These are phyloP conservation scores for Agrochola lota DNA, from an alignment of 2,888 invertebrate species.

Conservation along the genomic window DNA sequence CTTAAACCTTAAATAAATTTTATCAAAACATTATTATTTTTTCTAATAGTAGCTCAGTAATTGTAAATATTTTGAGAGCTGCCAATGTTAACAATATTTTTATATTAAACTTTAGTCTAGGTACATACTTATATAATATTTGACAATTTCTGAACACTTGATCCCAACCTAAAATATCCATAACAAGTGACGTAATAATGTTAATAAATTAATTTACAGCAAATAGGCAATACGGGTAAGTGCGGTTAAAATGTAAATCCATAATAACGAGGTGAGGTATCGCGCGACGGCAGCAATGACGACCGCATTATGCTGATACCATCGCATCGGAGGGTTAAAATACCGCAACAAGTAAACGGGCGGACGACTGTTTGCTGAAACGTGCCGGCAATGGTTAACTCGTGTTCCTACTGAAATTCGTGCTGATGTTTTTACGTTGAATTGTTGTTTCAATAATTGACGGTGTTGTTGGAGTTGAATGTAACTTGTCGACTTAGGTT, in stretches of 20 bases:
- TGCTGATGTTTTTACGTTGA: slow-evolving; percentile 39
- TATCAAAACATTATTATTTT: background rate
- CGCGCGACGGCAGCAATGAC: slow-evolving; percentile 79
- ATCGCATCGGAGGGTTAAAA: slow-evolving; percentile 85
- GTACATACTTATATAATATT: background rate
- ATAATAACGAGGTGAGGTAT: slow-evolving; percentile 84
- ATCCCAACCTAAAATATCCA: slow-evolving; percentile 38
- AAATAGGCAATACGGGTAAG: slow-evolving; percentile 78
- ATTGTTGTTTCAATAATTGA: slow-evolving; percentile 41
- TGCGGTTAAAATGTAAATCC: slow-evolving; percentile 85
- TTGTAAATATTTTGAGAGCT: background rate
- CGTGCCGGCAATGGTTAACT: slow-evolving; percentile 62
- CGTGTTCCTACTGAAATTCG: slow-evolving; percentile 54
- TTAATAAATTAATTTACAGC: slow-evolving; percentile 77
- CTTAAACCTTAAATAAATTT: slow-evolving; percentile 22
- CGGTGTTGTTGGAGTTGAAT: background rate
- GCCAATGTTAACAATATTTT: background rate
- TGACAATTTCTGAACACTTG: slow-evolving; percentile 1
- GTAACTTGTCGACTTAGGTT: slow-evolving; percentile 1
- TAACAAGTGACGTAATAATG: slow-evolving; percentile 30
- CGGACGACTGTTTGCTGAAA: slow-evolving; percentile 76
- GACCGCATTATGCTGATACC: slow-evolving; percentile 88
- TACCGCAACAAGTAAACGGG: slow-evolving; percentile 88
- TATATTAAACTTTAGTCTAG: slow-evolving; percentile 18
- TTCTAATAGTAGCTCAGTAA: background rate